Evolutionary conservation across 2,888 invertebrate genomes (phyloP).

Genomic region (Homarus gammarus): DNA sequence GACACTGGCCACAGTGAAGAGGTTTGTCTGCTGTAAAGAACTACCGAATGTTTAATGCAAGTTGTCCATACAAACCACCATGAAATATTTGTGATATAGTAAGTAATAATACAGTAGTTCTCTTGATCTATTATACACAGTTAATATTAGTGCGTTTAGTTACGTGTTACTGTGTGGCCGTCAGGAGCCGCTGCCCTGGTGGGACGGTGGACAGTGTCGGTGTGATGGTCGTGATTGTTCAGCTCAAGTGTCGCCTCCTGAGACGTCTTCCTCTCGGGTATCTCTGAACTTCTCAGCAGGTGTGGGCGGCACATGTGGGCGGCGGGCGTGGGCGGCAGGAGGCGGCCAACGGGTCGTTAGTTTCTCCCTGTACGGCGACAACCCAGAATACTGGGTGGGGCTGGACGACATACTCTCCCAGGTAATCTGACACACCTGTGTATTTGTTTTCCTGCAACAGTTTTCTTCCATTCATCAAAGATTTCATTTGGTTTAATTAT

Average conservation of each 20-base stretch:
- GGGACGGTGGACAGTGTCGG: slow-evolving; percentile 16
- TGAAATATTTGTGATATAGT: no score
- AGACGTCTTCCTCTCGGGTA: neutral
- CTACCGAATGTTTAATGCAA: no score
- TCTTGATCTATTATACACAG: neutral
- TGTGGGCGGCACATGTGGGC: slow-evolving; percentile 47
- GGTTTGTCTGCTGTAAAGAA: no score
- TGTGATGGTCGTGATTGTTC: neutral
- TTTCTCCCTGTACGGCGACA: slow-evolving; percentile 42
- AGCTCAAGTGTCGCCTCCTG: neutral
- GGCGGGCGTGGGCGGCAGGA: slow-evolving; percentile 33
- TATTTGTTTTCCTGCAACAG: neutral
- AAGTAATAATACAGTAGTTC: no score
- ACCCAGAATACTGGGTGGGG: slow-evolving; percentile 32
- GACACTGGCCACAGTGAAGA: no score
- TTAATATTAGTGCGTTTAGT: neutral
- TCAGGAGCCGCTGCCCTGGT: slow-evolving; percentile 11
- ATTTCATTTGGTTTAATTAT: neutral
- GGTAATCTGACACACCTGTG: neutral
- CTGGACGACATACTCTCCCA: slow-evolving; percentile 10
- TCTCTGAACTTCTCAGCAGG: no score
- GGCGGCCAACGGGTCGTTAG: slow-evolving; percentile 36
- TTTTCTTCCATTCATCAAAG: neutral
- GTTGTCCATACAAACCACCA: no score
- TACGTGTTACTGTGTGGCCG: no score